These are phyloP conservation scores for Chelmon rostratus DNA, from an alignment of 2,797 vertebrate species.

Conservation along the genomic window DNA sequence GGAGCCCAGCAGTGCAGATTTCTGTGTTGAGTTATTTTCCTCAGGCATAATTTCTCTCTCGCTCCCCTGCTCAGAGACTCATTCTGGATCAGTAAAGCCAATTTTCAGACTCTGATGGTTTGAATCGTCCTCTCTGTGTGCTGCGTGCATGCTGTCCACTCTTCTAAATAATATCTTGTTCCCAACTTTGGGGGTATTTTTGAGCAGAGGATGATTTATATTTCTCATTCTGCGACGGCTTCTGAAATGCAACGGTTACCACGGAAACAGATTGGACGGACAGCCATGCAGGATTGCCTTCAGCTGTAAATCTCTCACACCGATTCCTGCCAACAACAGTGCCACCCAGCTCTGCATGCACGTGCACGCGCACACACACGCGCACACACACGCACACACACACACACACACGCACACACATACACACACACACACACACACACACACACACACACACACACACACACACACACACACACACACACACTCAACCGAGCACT, in stretches of 20 bases:
- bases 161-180: conserved; percentile 25
- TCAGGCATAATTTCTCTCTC: background rate
- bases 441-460: conserved; percentile 16
- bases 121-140: background rate
- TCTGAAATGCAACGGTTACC: conserved; percentile 72
- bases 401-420: conserved; percentile 12
- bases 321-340: conserved; percentile 45
- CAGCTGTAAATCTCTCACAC: conserved; percentile 65
- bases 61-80: background rate
- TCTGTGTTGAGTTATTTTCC: background rate
- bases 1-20: background rate
- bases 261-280: conserved; percentile 76
- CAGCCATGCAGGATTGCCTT: conserved; percentile 64
- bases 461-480: conserved; percentile 28
- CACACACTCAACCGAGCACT: conserved; percentile 7
- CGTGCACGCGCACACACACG: conserved; percentile 28
- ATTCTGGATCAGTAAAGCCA: background rate
- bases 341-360: conserved; percentile 30
- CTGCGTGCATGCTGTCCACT: background rate
- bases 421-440: conserved; percentile 14
- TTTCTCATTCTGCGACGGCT: conserved; percentile 15
- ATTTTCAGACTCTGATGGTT: conserved; percentile 7
- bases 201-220: conserved; percentile 31
- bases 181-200: conserved; percentile 3
- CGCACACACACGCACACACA: conserved; percentile 22